A percentile compares a stretch with the other conserved stretches of the same genome.
Conservation (phyloP, 2,113 vertebrate genomes). For the Pituophis catenifer region DNA sequence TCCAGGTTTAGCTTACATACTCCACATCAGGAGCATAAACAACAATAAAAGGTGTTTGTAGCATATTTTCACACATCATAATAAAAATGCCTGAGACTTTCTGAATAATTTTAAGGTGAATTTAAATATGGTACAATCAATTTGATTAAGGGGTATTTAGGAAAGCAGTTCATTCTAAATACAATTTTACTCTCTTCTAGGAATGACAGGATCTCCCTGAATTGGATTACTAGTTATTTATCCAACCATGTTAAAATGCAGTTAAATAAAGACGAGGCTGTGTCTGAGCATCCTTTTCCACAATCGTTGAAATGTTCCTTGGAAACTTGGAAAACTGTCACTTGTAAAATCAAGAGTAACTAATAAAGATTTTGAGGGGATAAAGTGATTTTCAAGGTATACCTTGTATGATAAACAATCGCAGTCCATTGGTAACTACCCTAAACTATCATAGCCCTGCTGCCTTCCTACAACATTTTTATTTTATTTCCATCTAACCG, state of each 20-base stretch:
- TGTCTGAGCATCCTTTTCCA: not conserved
- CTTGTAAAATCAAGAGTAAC: not conserved
- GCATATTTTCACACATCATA: not conserved
- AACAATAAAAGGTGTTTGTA: constrained; percentile 10
- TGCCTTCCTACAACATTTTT: not conserved
- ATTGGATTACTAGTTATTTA: not conserved
- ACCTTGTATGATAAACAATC: not conserved
- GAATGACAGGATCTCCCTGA: not conserved
- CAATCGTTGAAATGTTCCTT: not conserved
- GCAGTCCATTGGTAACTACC: not conserved
- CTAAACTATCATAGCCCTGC: not conserved
- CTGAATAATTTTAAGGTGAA: not conserved
- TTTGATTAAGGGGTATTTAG: not conserved
- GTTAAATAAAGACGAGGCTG: not conserved
- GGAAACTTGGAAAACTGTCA: not conserved
- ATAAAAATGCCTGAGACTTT: not conserved
- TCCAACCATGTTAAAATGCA: not conserved
- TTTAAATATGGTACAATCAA: not conserved
- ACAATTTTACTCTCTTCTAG: not conserved
- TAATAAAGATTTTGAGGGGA: not conserved
- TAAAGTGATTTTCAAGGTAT: not conserved
- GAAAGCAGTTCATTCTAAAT: not conserved
- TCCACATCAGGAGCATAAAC: not conserved
- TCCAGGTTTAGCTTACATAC: not conserved
- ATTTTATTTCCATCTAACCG: not conserved